phyloP scores from a whole-genome alignment of 2,113 vertebrate genomes.

The Gymnobelideus leadbeateri region DNA sequence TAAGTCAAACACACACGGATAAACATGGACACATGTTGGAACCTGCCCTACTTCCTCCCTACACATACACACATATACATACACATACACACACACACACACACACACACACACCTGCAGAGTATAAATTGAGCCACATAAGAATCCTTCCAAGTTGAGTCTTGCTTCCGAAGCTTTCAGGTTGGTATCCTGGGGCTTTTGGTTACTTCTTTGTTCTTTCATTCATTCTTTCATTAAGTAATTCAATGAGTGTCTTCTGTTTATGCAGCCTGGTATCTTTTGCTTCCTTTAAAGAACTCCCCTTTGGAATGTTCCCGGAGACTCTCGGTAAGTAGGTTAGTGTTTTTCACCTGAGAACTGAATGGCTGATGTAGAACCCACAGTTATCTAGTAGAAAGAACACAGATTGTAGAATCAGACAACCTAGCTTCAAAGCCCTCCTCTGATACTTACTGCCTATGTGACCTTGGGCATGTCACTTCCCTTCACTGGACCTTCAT shows the following conservation, averaged over 20 bases:
- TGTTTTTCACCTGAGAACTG: slow-evolving; percentile 36
- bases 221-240: slow-evolving; percentile 51
- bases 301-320: slow-evolving; percentile 47
- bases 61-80: not conserved
- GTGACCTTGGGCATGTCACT: not conserved
- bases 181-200: not conserved
- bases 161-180: not conserved
- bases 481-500: not conserved
- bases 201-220: not conserved
- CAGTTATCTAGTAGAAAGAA: not conserved
- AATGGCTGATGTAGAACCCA: not conserved
- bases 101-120: not conserved
- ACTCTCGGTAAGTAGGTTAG: not conserved
- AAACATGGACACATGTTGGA: not conserved
- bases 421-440: not conserved
- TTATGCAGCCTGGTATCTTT: slow-evolving; percentile 55
- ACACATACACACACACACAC: not conserved
- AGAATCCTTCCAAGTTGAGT: not conserved
- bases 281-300: slow-evolving; percentile 49
- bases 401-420: not conserved
- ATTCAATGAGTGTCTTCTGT: slow-evolving; percentile 50
- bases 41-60: not conserved
- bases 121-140: not conserved
- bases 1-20: not conserved
- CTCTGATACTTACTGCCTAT: not conserved